phyloP scores from a whole-genome alignment of 92 coral and sea anemone genomes.

The Virgularia gustaviana region DNA sequence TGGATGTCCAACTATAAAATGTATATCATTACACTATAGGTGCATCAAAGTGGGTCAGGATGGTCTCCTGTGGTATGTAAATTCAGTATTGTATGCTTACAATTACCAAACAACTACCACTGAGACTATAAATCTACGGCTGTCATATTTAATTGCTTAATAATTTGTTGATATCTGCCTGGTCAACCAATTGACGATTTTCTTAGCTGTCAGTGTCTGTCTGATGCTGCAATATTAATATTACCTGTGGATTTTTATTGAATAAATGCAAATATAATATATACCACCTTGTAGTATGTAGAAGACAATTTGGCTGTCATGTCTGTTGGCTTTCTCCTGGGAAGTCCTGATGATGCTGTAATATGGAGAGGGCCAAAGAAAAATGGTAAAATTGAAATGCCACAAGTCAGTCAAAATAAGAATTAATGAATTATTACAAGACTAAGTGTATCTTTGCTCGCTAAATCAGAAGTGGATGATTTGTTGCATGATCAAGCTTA shows the following conservation, averaged over 20 bases:
- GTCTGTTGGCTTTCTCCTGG: constrained; percentile 98
- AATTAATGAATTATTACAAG: background rate
- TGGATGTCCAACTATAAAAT: background rate
- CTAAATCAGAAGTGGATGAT: background rate
- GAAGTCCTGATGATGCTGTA: constrained; percentile 89
- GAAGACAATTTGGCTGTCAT: constrained; percentile 97
- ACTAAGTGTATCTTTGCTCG: background rate
- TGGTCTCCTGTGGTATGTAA: constrained; percentile 99
- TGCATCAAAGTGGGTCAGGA: constrained; percentile 99
- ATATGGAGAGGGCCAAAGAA: constrained; percentile 99
- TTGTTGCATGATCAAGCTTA: no score
- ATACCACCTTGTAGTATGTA: constrained; percentile 68
- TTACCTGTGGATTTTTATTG: background rate
- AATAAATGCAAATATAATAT: background rate
- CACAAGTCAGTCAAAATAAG: background rate
- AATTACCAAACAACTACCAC: background rate
- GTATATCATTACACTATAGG: constrained; percentile 49
- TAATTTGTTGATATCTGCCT: background rate
- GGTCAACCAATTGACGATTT: background rate
- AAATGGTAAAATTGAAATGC: constrained; percentile 70
- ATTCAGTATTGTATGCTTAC: no score
- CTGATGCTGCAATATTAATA: background rate
- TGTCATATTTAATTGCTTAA: background rate
- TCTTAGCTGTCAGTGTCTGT: no score
- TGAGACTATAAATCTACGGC: background rate